Conservation (phyloP, 2,113 vertebrate species). For the Elachura formosa region DNA sequence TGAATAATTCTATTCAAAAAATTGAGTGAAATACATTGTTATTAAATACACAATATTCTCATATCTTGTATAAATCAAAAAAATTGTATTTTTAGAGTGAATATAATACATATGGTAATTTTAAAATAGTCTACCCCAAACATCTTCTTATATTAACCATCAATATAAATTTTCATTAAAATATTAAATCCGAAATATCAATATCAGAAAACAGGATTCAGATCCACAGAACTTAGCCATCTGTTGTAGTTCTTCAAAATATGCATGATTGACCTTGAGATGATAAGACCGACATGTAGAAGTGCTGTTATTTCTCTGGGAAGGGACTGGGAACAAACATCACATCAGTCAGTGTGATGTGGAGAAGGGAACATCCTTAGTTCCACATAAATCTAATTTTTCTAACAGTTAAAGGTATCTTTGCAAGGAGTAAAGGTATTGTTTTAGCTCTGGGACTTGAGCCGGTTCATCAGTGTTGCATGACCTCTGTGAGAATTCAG, state of each 20-base stretch:
- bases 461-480: rapidly evolving
- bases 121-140: rapidly evolving
- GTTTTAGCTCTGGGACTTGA: neutral
- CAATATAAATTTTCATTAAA: neutral
- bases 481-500: neutral
- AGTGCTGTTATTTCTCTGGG: neutral
- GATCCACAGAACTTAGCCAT: neutral
- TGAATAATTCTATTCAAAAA: neutral
- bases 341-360: rapidly evolving
- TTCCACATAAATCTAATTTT: neutral
- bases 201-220: neutral
- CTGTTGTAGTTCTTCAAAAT: neutral
- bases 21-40: neutral
- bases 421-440: neutral
- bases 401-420: neutral
- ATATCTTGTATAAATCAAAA: neutral
- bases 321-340: neutral
- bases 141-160: neutral
- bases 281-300: neutral
- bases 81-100: neutral
- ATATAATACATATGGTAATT: neutral
- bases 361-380: neutral
- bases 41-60: neutral
- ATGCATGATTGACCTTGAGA: neutral
- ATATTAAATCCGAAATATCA: neutral